Evolutionary conservation across 2,113 vertebrate genomes (phyloP).

Genomic region (Cranoglanis bouderius): DNA sequence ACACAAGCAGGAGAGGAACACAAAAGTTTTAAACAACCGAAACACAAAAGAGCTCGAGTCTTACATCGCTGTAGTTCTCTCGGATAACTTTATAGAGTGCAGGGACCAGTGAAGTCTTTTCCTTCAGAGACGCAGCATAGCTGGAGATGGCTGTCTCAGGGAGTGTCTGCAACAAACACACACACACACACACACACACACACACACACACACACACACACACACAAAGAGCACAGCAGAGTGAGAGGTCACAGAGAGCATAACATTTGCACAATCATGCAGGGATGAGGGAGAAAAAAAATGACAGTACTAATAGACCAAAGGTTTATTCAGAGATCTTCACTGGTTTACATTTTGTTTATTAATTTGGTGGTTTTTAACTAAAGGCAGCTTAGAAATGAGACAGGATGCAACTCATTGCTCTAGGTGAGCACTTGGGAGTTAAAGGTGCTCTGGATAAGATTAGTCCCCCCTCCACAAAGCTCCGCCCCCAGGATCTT

Average conservation of each 20-base stretch:
- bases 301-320: not conserved
- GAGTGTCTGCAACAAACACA: slow-evolving; percentile 80
- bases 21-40: not conserved
- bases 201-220: slow-evolving; percentile 29
- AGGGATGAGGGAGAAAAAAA: not conserved
- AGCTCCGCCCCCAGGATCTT: not conserved
- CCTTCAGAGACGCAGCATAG: slow-evolving; percentile 89
- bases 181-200: not conserved
- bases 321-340: not conserved
- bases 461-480: not conserved
- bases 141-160: slow-evolving; percentile 88
- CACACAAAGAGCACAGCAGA: not conserved
- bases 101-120: slow-evolving; percentile 87
- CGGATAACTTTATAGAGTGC: slow-evolving; percentile 97
- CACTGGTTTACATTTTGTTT: not conserved
- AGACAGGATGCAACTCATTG: not conserved
- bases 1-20: not conserved
- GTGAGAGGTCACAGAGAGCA: not conserved
- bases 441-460: not conserved
- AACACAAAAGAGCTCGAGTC: slow-evolving; percentile 46
- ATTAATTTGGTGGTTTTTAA: not conserved
- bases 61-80: slow-evolving; percentile 94
- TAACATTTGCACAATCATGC: slow-evolving; percentile 7
- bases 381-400: not conserved
- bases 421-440: not conserved